phyloP scores from a whole-genome alignment of 1,140 invertebrate genomes.

The Ips typographus region DNA sequence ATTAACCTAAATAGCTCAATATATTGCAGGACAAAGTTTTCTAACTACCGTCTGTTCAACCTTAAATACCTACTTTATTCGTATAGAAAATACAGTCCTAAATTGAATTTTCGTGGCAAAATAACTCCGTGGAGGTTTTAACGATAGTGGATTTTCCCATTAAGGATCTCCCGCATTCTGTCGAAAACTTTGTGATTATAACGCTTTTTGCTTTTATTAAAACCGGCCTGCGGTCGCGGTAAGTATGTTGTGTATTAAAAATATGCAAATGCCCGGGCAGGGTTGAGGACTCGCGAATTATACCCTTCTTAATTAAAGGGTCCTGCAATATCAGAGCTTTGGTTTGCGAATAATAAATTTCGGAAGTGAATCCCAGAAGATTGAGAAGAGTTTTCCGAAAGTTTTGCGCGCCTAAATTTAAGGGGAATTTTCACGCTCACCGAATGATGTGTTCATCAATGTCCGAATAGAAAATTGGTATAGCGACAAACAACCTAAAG shows the following conservation, averaged over 20 bases:
- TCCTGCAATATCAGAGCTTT: slow-evolving; percentile 5
- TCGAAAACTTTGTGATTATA: slow-evolving; percentile 34
- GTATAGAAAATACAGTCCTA: no score
- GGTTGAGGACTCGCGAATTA: slow-evolving; percentile 35
- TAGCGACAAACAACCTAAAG: slow-evolving; percentile 11
- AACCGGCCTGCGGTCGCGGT: slow-evolving; percentile 23
- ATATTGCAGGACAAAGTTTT: background rate
- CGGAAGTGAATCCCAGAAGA: background rate
- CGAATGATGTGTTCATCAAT: background rate
- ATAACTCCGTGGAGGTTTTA: no score
- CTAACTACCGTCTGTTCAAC: no score
- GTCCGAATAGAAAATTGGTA: background rate
- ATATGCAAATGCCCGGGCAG: slow-evolving; percentile 32
- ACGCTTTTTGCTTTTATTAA: slow-evolving; percentile 37
- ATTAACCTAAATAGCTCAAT: no score
- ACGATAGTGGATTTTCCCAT: no score
- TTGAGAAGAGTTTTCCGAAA: background rate
- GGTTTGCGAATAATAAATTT: slow-evolving; percentile 14
- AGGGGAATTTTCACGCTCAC: background rate
- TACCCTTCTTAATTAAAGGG: slow-evolving; percentile 29
- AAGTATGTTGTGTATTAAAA: slow-evolving; percentile 38
- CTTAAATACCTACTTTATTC: no score
- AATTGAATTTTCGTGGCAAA: no score
- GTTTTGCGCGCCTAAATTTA: no score
- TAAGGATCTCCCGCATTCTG: background rate